These are phyloP conservation scores for Puma concolor DNA, from an alignment of 2,113 vertebrate genomes.

Conservation along the genomic window DNA sequence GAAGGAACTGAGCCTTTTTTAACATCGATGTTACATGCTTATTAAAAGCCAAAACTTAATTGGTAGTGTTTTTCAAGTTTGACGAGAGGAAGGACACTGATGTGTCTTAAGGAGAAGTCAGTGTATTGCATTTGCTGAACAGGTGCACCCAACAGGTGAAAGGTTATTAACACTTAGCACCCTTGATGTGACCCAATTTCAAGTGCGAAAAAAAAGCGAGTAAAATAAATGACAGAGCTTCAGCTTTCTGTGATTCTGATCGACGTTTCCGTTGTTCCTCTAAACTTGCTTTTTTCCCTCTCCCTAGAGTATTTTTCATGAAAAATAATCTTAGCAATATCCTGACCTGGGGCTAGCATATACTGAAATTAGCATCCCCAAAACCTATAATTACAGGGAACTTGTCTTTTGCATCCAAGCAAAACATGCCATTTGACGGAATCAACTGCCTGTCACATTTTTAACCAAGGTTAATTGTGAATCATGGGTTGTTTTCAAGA, in stretches of 20 bases:
- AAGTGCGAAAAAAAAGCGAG: no score
- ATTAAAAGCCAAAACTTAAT: not conserved
- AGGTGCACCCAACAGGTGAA: not conserved
- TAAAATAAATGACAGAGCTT: not conserved
- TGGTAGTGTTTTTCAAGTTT: not conserved
- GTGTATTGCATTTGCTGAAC: not conserved
- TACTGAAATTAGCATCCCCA: conserved; percentile 67
- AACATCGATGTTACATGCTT: not conserved
- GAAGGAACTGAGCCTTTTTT: not conserved
- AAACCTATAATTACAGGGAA: conserved; percentile 57
- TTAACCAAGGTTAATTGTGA: conserved; percentile 79
- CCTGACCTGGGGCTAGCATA: not conserved
- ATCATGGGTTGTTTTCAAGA: conserved; percentile 77
- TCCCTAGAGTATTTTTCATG: not conserved
- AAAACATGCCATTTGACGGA: conserved; percentile 43
- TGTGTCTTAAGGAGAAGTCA: not conserved
- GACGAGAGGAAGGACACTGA: not conserved
- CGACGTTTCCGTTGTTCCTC: conserved; percentile 10
- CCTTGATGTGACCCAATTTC: no score
- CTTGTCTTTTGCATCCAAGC: conserved; percentile 35
- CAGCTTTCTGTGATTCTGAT: not conserved
- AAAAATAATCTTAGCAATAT: conserved; percentile 35
- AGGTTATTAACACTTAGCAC: not conserved
- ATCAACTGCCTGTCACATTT: conserved; percentile 65
- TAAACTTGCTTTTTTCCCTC: not conserved